phyloP scores from a whole-genome alignment of 2,888 invertebrate genomes.

The Drosophila kanekoi region DNA sequence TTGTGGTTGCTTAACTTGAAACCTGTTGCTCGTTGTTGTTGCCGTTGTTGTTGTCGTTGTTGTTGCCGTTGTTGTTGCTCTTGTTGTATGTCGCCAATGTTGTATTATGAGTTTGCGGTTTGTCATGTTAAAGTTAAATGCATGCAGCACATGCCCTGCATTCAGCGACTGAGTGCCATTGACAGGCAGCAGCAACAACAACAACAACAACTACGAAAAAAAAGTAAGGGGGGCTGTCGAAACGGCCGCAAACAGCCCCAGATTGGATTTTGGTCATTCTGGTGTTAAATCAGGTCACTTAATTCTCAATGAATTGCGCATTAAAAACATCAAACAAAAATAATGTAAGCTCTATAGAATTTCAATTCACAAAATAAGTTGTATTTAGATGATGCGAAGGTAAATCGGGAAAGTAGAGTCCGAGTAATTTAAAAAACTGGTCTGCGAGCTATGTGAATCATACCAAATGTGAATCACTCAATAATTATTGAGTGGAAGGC shows the following conservation, averaged over 20 bases:
- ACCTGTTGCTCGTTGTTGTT: slow-evolving; percentile 59
- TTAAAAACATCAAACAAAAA: slow-evolving; percentile 2
- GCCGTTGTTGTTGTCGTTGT: slow-evolving; percentile 6
- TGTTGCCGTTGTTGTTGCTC: slow-evolving; percentile 24
- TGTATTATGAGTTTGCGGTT: slow-evolving; percentile 80
- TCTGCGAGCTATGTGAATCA: no score
- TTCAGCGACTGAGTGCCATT: slow-evolving; percentile 78
- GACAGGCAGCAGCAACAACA: slow-evolving; percentile 57
- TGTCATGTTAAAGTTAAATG: slow-evolving; percentile 80
- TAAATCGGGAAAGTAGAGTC: no score
- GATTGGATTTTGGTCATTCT: slow-evolving; percentile 58
- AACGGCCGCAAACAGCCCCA: slow-evolving; percentile 45
- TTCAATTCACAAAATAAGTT: no score
- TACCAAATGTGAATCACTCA: no score
- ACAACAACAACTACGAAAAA: slow-evolving; percentile 38
- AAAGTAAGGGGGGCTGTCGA: slow-evolving; percentile 41
- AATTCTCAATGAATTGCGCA: slow-evolving; percentile 39
- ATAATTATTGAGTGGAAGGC: no score
- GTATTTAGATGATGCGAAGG: no score
- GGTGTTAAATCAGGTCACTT: slow-evolving; percentile 73
- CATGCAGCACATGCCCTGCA: slow-evolving; percentile 81
- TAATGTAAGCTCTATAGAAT: background rate
- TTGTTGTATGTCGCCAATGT: slow-evolving; percentile 63
- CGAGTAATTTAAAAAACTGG: no score
- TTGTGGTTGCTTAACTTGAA: slow-evolving; percentile 67